phyloP scores from a whole-genome alignment of 2,888 invertebrate genomes.

The Nomada hirtipes region DNA sequence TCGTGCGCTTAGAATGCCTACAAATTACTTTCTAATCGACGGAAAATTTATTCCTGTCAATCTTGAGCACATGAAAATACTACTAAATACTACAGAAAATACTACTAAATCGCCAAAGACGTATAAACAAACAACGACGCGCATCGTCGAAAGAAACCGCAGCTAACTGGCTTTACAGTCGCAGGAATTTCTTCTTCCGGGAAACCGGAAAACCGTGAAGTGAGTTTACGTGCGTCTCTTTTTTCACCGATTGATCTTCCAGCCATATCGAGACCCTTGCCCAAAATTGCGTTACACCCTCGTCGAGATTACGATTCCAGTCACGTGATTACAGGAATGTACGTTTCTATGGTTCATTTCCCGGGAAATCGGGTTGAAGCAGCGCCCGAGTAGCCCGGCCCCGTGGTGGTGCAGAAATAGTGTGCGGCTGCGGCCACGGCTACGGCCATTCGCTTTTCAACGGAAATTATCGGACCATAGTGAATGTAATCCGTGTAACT shows the following conservation, averaged over 20 bases:
- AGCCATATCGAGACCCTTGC: constrained; percentile 12
- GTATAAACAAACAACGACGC: no score
- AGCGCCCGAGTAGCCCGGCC: constrained; percentile 40
- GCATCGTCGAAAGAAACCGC: no score
- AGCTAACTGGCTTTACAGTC: neutral
- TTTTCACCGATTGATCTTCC: neutral
- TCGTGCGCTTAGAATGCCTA: no score
- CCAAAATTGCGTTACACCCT: constrained; percentile 41
- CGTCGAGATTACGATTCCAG: constrained; percentile 40
- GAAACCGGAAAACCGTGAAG: constrained; percentile 14
- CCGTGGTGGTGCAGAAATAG: constrained; percentile 45
- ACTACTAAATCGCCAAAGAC: no score
- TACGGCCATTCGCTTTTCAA: constrained; percentile 72
- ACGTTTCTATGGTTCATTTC: constrained; percentile 66
- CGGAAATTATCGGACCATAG: constrained; percentile 76
- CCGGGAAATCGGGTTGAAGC: constrained; percentile 60
- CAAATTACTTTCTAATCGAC: no score
- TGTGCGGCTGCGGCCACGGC: constrained; percentile 26
- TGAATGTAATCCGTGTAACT: constrained; percentile 77
- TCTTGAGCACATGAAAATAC: no score
- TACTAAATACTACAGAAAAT: no score
- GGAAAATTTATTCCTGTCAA: no score
- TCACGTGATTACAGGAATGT: constrained; percentile 54
- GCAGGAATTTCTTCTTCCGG: neutral
- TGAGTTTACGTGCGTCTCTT: neutral